These are phyloP conservation scores for Tribolium freemani DNA, from an alignment of 2,888 invertebrate genomes.

Conservation along the genomic window DNA sequence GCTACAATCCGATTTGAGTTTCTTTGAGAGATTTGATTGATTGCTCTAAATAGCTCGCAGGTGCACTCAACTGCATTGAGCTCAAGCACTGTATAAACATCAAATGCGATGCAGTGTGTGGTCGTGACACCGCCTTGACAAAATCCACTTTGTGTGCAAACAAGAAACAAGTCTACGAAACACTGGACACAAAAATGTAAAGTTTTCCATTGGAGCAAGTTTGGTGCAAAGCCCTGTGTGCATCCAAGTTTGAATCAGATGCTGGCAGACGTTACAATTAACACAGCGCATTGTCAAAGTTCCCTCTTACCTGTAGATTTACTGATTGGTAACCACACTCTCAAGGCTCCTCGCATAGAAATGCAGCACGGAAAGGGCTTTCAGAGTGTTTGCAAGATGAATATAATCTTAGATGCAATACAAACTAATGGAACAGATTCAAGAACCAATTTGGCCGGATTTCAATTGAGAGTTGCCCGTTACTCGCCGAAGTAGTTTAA, in stretches of 20 bases:
- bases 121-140: background rate
- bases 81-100: background rate
- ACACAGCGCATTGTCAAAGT: background rate
- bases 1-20: background rate
- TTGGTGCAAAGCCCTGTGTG: background rate
- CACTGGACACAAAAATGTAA: no score
- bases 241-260: background rate
- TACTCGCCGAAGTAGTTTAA: background rate
- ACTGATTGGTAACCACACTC: background rate
- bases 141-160: background rate
- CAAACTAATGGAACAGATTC: background rate
- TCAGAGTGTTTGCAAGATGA: slow-evolving; percentile 2
- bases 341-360: background rate
- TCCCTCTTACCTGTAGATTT: background rate
- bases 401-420: slow-evolving; percentile 9
- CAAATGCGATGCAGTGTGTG: background rate
- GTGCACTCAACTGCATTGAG: background rate
- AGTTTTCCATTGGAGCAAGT: no score
- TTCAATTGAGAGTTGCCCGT: background rate
- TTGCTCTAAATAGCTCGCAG: background rate
- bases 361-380: slow-evolving; percentile 3
- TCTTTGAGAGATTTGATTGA: background rate
- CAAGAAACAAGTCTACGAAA: background rate
- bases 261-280: background rate
- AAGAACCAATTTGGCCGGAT: slow-evolving; percentile 2